Evolutionary conservation across 2,888 invertebrate genomes (phyloP).

Genomic region (Helleia helle): DNA sequence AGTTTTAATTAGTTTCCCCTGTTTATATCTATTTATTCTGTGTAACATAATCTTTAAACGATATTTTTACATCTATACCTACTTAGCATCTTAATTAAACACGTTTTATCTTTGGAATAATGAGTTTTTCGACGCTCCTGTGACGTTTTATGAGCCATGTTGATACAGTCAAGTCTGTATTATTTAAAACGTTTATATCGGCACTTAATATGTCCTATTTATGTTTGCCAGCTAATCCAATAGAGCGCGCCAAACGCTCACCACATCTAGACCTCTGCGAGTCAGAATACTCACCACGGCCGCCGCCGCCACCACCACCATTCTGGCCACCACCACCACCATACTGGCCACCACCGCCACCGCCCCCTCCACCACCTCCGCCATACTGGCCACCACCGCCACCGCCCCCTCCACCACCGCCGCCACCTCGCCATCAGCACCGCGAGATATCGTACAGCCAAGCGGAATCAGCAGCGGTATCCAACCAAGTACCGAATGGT

Average conservation of each 20-base stretch:
- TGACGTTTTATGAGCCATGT: no score
- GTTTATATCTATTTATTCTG: no score
- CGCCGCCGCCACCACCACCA: conserved; percentile 18
- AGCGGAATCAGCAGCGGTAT: background rate
- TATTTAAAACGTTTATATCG: no score
- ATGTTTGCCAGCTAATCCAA: conserved; percentile 20
- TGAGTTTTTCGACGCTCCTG: no score
- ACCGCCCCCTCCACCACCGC: conserved; percentile 26
- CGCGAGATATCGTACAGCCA: background rate
- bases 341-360: conserved; percentile 25
- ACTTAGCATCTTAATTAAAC: no score
- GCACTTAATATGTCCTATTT: no score
- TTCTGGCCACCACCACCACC: conserved; percentile 18
- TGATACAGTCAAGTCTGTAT: no score
- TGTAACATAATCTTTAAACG: no score
- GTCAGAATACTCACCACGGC: conserved; percentile 24
- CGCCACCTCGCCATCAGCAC: conserved; percentile 18
- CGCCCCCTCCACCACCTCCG: conserved; percentile 22
- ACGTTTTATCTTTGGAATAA: no score
- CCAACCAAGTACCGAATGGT: background rate
- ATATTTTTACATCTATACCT: no score
- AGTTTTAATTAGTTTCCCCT: no score
- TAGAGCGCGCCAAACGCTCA: conserved; percentile 40
- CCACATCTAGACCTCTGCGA: conserved; percentile 32
- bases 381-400: conserved; percentile 21